These are phyloP conservation scores for Rhopalosiphum padi DNA, from an alignment of 1,140 invertebrate species.

Conservation along the genomic window DNA sequence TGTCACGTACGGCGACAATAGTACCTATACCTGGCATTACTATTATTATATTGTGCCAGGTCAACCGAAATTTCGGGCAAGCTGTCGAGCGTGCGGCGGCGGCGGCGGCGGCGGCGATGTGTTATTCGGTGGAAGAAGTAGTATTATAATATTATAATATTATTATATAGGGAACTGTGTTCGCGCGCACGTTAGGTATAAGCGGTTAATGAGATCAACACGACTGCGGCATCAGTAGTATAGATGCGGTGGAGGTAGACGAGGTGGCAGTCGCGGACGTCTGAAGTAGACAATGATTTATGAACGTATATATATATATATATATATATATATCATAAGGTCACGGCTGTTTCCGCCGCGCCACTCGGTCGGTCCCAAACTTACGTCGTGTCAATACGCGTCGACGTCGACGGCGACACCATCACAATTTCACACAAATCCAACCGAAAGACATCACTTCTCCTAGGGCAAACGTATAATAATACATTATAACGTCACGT, in stretches of 20 bases:
- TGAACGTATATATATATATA: neutral
- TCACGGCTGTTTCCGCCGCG: neutral
- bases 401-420: neutral
- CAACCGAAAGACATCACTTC: neutral
- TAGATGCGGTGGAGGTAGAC: neutral
- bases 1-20: neutral
- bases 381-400: neutral
- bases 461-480: neutral
- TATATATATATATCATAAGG: neutral
- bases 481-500: neutral
- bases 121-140: neutral
- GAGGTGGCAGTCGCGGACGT: neutral
- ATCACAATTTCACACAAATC: neutral
- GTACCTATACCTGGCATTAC: neutral
- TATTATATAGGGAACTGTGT: neutral
- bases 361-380: neutral
- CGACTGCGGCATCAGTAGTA: neutral
- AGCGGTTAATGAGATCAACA: constrained; percentile 35
- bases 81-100: too few species aligned
- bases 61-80: neutral
- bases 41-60: neutral
- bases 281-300: constrained; percentile 55
- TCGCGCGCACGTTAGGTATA: neutral
- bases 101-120: too few species aligned
- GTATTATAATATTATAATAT: neutral